Evolutionary conservation across 2,797 vertebrate species (phyloP), one percentile per base, ranked within the genome.

Genomic region (Darevskia nairensis): DNA sequence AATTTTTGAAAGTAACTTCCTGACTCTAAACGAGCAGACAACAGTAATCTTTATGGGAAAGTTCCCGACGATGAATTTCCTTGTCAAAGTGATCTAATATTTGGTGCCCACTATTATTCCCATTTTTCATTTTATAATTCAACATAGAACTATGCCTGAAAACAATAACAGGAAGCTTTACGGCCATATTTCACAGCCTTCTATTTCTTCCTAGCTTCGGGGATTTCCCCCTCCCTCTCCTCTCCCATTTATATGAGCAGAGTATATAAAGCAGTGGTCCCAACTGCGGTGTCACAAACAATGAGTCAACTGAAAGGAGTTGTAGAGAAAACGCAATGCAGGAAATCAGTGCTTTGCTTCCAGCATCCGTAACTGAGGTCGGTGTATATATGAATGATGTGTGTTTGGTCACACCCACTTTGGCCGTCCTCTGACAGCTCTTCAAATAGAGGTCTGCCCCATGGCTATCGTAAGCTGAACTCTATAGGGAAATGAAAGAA

Each of bases 1-100:
- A 77, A 91, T 92, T 93, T 94, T 91, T 83, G 76, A 91, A 93
- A 94, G 91, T 79, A 93, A 90, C 92, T 91, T 92, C 92, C 59
- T 87, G 85, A 85, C 83, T 85, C 64, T 35, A 87, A 94, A 93
- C 69, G 19, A 88, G 84, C 89, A 85, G 44, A 71, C 66, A n/a
- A 88, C 80, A 41, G 19, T 71, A 8, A 39, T 50, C 25, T 75
- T 88, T 88, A 88, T 84, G 76, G 92, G 89, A 90, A 94, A 92
- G 89, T 80, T 94, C 89, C 86, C 76, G 74, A 87, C 89, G 83
- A 92, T 89, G 93, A 93, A 90, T 95, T 93, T 94, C 90, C 93
- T 91, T 94, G 93, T 92, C 93, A 90, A 88, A 61, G 76, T 64
- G 87, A 92, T 93, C 92, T 82, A 88, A 86, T 88, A 86, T 68